These are phyloP conservation scores for Typhlichthys subterraneus DNA, from an alignment of 2,797 vertebrate species.

Conservation along the genomic window DNA sequence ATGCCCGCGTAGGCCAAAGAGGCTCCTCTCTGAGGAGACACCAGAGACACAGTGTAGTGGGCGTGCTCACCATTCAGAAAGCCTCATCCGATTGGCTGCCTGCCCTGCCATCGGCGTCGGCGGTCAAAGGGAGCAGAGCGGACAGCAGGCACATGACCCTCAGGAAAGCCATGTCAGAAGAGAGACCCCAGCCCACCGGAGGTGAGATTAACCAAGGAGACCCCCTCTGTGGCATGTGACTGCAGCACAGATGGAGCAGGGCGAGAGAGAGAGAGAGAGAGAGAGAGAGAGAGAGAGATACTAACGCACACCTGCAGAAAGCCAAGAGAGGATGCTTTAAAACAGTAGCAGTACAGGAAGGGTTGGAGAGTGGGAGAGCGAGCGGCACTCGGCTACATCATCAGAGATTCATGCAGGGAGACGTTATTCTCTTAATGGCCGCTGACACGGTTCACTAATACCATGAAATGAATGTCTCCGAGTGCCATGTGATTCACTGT, in stretches of 20 bases:
- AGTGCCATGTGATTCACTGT: slow-evolving; percentile 21
- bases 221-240: slow-evolving; percentile 67
- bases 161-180: slow-evolving; percentile 97
- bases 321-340: slow-evolving; percentile 35
- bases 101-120: slow-evolving; percentile 70
- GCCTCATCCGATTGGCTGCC: slow-evolving; percentile 94
- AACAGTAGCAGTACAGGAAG: slow-evolving; percentile 1
- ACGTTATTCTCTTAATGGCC: slow-evolving; percentile 54
- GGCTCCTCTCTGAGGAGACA: slow-evolving; percentile 91
- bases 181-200: slow-evolving; percentile 89
- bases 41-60: slow-evolving; percentile 98
- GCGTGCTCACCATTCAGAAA: slow-evolving; percentile 96
- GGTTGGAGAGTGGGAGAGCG: slow-evolving; percentile 32
- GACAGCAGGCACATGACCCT: slow-evolving; percentile 94
- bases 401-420: slow-evolving; percentile 69
- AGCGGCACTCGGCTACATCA: slow-evolving; percentile 51
- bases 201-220: slow-evolving; percentile 80
- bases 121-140: slow-evolving; percentile 90
- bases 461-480: slow-evolving; percentile 45
- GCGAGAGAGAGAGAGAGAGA: slow-evolving; percentile 63
- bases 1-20: slow-evolving; percentile 82
- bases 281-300: slow-evolving; percentile 58
- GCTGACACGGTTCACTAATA: slow-evolving; percentile 60
- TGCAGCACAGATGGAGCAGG: slow-evolving; percentile 60
- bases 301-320: slow-evolving; percentile 80